These are phyloP conservation scores for Atherinomorus stipes DNA, from an alignment of 2,113 vertebrate genomes.

Conservation along the genomic window DNA sequence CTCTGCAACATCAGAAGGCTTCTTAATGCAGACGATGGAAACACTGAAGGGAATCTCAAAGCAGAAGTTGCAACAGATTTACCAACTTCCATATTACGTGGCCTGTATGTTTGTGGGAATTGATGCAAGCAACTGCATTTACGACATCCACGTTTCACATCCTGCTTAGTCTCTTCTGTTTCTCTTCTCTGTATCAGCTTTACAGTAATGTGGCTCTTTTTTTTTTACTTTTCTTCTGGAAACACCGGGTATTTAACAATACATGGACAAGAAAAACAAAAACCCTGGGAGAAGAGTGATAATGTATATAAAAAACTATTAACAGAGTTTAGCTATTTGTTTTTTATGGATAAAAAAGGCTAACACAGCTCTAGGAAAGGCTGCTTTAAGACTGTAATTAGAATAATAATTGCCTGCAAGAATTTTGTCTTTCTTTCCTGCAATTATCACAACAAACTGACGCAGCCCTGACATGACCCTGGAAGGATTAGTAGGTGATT, in stretches of 20 bases:
- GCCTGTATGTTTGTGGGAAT: constrained; percentile 25
- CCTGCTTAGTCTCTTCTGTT: constrained; percentile 7
- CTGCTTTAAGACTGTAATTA: constrained; percentile 34
- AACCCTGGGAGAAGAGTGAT: too few relatives aligned
- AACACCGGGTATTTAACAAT: background rate
- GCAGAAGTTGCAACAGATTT: constrained; percentile 53
- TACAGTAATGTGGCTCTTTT: background rate
- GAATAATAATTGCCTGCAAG: constrained; percentile 17
- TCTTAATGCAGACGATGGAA: background rate
- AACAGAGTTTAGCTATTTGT: background rate
- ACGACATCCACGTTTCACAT: constrained; percentile 13
- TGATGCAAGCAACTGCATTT: constrained; percentile 4
- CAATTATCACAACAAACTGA: constrained; percentile 46
- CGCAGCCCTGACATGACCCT: constrained; percentile 16
- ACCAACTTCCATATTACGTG: constrained; percentile 34
- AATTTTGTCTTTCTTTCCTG: constrained; percentile 38
- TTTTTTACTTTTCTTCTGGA: background rate
- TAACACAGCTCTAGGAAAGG: constrained; percentile 22
- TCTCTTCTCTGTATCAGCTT: background rate
- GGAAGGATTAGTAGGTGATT: constrained; percentile 15
- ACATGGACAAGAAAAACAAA: too few relatives aligned
- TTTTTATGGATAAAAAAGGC: background rate
- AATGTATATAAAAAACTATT: too few relatives aligned
- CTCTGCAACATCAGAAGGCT: background rate
- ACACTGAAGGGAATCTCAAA: constrained; percentile 10